phyloP scores from a whole-genome alignment of 2,888 invertebrate species.

The Graphium colonna region DNA sequence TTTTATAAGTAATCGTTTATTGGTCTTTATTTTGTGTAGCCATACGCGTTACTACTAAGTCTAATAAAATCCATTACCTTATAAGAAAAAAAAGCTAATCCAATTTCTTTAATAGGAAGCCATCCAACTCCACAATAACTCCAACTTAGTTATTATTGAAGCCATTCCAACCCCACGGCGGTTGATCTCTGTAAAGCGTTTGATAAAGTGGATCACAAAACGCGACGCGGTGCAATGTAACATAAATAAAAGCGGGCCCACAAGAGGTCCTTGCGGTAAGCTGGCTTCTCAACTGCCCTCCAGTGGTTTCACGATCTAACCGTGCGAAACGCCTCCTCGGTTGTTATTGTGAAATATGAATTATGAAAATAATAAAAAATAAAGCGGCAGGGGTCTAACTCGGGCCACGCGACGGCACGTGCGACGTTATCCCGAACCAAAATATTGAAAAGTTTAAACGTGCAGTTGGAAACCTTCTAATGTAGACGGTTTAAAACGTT shows the following conservation, averaged over 20 bases:
- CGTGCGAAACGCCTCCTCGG: constrained; percentile 78
- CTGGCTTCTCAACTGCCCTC: constrained; percentile 48
- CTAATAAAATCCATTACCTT: too few relatives aligned
- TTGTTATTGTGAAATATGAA: constrained; percentile 79
- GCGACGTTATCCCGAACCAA: constrained; percentile 52
- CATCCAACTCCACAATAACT: constrained; percentile 50
- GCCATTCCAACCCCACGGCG: constrained; percentile 62
- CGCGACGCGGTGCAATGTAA: constrained; percentile 53
- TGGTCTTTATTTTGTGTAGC: too few relatives aligned
- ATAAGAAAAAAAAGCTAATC: too few relatives aligned
- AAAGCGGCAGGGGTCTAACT: constrained; percentile 68
- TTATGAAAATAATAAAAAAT: constrained; percentile 80
- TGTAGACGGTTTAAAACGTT: constrained; percentile 33
- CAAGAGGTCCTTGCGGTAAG: constrained; percentile 74
- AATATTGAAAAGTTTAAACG: constrained; percentile 78
- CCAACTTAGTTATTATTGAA: constrained; percentile 69
- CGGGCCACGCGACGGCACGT: constrained; percentile 73
- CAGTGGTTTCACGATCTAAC: constrained; percentile 74
- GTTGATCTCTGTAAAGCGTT: constrained; percentile 70
- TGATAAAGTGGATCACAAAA: constrained; percentile 79
- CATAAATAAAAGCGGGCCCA: constrained; percentile 72
- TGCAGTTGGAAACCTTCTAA: constrained; percentile 43
- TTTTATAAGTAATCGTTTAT: too few relatives aligned
- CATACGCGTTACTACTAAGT: too few relatives aligned
- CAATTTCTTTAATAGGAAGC: constrained; percentile 55